Conservation (phyloP, 1,140 invertebrate species). For the Drosophila asahinai region DNA sequence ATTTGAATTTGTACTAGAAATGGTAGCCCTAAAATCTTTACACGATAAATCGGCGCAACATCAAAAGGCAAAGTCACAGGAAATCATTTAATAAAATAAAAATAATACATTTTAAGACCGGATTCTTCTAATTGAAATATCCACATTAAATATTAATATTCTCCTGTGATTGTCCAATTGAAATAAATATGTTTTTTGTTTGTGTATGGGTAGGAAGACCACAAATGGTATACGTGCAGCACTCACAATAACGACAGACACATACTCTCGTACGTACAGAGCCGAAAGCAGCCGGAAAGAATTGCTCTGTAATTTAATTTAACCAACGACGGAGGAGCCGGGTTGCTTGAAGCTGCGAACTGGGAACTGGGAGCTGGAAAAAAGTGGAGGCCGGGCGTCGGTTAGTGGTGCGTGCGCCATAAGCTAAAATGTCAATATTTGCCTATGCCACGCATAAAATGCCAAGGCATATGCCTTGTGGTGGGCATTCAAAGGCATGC, state of each 20-base stretch:
- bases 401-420: constrained; percentile 77
- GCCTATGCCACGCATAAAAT: constrained; percentile 74
- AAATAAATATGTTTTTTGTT: constrained; percentile 18
- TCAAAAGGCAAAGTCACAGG: neutral
- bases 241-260: constrained; percentile 57
- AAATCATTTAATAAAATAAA: too few species aligned
- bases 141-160: constrained; percentile 5
- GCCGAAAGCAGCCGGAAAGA: constrained; percentile 73
- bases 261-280: constrained; percentile 15
- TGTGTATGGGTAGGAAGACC: constrained; percentile 27
- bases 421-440: constrained; percentile 82
- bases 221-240: constrained; percentile 72
- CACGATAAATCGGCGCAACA: neutral
- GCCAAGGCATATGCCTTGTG: constrained; percentile 71
- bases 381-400: constrained; percentile 39
- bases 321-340: constrained; percentile 45
- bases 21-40: neutral
- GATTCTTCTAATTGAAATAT: neutral
- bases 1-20: neutral
- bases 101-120: neutral
- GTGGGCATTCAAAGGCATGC: constrained; percentile 68
- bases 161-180: constrained; percentile 11
- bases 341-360: neutral
- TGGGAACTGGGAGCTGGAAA: constrained; percentile 7
- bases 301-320: constrained; percentile 82